Evolutionary conservation across 1,140 invertebrate species (phyloP).

Genomic region (Acromyrmex charruanus): DNA sequence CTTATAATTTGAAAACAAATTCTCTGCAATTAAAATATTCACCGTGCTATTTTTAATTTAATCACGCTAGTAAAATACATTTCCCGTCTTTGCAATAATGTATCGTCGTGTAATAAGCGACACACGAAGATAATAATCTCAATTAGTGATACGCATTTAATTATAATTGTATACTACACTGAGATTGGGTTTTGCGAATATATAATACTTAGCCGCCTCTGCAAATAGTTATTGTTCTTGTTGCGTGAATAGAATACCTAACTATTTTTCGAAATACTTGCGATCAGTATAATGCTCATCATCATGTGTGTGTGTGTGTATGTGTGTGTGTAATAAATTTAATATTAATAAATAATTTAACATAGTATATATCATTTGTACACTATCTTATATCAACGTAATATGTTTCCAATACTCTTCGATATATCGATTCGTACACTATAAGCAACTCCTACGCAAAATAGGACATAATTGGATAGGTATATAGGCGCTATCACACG

Average conservation of each 20-base stretch:
- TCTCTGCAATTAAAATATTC: not conserved
- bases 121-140: slow-evolving; percentile 18
- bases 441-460: slow-evolving; percentile 13
- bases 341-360: slow-evolving; percentile 18
- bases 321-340: too few relatives aligned
- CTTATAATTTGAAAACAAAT: not conserved
- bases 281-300: slow-evolving; percentile 12
- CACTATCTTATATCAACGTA: slow-evolving; percentile 20
- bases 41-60: slow-evolving; percentile 21
- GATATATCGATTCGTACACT: not conserved
- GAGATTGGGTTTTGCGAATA: slow-evolving; percentile 7
- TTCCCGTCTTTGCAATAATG: not conserved
- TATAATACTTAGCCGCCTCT: not conserved
- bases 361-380: slow-evolving; percentile 23
- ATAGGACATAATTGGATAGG: slow-evolving; percentile 19
- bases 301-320: not conserved
- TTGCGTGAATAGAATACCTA: slow-evolving; percentile 1
- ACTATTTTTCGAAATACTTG: slow-evolving; percentile 17
- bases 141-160: slow-evolving; percentile 42
- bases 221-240: slow-evolving; percentile 3
- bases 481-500: not conserved
- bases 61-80: not conserved
- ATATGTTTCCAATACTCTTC: slow-evolving; percentile 10
- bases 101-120: slow-evolving; percentile 23
- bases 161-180: slow-evolving; percentile 12